Evolutionary conservation across 2,888 invertebrate genomes (phyloP).

Genomic region (Pasiphila rectangulata): DNA sequence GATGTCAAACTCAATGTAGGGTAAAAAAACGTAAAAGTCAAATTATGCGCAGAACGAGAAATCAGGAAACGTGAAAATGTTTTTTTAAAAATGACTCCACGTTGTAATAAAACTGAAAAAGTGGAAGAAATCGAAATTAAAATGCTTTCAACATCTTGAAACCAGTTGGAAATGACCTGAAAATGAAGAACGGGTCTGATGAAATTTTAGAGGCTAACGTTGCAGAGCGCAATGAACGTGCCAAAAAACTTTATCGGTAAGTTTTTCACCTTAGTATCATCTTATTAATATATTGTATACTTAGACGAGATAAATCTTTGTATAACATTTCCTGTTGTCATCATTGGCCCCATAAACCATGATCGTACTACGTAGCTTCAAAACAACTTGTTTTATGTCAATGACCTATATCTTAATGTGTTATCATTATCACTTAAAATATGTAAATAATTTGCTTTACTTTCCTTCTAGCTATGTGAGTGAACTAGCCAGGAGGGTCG

Average conservation of each 20-base stretch:
- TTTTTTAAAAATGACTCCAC: conserved; percentile 45
- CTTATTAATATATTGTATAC: neutral
- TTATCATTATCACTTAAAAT: too few species aligned
- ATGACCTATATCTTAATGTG: neutral
- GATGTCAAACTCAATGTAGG: too few species aligned
- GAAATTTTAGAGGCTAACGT: conserved; percentile 71
- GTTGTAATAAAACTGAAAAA: conserved; percentile 33
- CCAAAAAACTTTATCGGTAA: conserved; percentile 77
- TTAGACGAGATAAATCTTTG: too few species aligned
- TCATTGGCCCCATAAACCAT: too few species aligned
- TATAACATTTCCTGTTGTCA: too few species aligned
- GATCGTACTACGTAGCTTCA: too few species aligned
- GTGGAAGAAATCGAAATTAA: conserved; percentile 41
- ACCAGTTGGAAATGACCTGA: conserved; percentile 76
- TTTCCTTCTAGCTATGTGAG: conserved; percentile 80
- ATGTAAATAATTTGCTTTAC: neutral
- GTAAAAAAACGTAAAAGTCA: neutral
- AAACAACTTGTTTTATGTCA: neutral
- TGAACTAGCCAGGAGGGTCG: conserved; percentile 85
- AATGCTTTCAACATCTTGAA: conserved; percentile 62
- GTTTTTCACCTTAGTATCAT: conserved; percentile 12
- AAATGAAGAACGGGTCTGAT: conserved; percentile 73
- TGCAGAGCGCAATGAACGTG: conserved; percentile 71
- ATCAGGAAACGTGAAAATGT: conserved; percentile 23
- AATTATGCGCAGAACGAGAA: conserved; percentile 9